These are phyloP conservation scores for Meloidogyne floridensis DNA, from an alignment of 1,140 invertebrate genomes.

Conservation along the genomic window DNA sequence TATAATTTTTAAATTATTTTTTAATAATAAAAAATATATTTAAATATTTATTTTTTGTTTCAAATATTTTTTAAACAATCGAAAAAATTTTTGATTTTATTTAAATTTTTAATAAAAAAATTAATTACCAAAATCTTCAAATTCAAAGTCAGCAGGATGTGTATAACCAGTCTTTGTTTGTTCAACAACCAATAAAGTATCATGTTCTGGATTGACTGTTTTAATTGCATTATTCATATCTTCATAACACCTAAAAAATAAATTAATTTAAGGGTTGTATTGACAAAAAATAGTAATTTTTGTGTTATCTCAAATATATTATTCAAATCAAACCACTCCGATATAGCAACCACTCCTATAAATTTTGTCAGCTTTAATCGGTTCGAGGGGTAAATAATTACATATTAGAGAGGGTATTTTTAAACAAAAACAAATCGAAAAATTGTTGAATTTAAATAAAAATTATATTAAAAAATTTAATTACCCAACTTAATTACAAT, in stretches of 20 bases:
- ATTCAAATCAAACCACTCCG: too few species aligned
- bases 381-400: too few species aligned
- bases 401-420: too few species aligned
- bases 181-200: constrained; percentile 58
- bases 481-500: too few species aligned
- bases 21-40: too few species aligned
- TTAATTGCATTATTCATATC: constrained; percentile 56
- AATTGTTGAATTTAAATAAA: constrained; percentile 6
- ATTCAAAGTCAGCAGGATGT: constrained; percentile 45
- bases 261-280: constrained; percentile 23
- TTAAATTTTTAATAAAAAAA: neutral
- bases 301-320: too few species aligned
- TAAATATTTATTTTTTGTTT: too few species aligned
- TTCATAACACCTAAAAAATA: constrained; percentile 56
- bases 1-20: neutral
- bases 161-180: constrained; percentile 60
- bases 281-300: too few species aligned
- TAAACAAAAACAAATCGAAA: too few species aligned
- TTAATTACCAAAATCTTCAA: constrained; percentile 56
- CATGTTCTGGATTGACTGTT: constrained; percentile 52
- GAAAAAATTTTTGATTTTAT: neutral
- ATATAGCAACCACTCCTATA: too few species aligned
- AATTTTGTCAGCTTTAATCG: too few species aligned
- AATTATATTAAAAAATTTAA: neutral
- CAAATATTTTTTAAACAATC: too few species aligned